phyloP scores from a whole-genome alignment of 2,113 vertebrate species.

The Takifugu flavidus region DNA sequence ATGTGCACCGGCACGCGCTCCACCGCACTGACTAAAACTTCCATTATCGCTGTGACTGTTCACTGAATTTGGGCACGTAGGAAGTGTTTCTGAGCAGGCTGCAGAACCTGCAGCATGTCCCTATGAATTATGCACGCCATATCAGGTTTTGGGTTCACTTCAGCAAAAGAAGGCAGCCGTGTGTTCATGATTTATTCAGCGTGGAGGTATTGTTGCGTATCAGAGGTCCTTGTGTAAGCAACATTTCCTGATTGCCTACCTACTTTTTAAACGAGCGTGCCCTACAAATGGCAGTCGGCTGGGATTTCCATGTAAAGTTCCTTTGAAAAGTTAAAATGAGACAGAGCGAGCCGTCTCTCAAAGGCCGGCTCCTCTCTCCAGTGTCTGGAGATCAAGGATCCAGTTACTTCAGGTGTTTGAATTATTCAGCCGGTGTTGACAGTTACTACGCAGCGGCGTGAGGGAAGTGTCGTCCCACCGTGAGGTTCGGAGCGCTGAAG shows the following conservation, averaged over 20 bases:
- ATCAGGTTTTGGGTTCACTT: slow-evolving; percentile 65
- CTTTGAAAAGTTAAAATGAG: background rate
- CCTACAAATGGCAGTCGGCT: slow-evolving; percentile 25
- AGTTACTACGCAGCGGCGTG: slow-evolving; percentile 51
- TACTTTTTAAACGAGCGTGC: slow-evolving; percentile 54
- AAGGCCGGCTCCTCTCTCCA: slow-evolving; percentile 15
- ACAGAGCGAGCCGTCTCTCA: background rate
- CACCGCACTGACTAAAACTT: background rate
- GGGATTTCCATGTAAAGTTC: background rate
- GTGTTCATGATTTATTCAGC: slow-evolving; percentile 70
- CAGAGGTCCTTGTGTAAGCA: slow-evolving; percentile 62
- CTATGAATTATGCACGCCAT: slow-evolving; percentile 68
- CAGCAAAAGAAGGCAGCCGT: slow-evolving; percentile 49
- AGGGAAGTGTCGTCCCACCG: slow-evolving; percentile 43
- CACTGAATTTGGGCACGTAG: background rate
- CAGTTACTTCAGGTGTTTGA: slow-evolving; percentile 57
- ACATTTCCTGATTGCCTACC: slow-evolving; percentile 42
- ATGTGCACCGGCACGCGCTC: background rate
- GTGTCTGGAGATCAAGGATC: slow-evolving; percentile 44
- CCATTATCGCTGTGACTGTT: slow-evolving; percentile 3
- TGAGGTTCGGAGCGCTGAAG: slow-evolving; percentile 1
- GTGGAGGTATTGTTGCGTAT: slow-evolving; percentile 52
- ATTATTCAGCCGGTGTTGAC: slow-evolving; percentile 71
- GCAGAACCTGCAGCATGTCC: slow-evolving; percentile 24
- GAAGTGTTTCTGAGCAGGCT: slow-evolving; percentile 10